phyloP scores from a whole-genome alignment of 2,113 vertebrate species.

The Cyanocitta stelleri region DNA sequence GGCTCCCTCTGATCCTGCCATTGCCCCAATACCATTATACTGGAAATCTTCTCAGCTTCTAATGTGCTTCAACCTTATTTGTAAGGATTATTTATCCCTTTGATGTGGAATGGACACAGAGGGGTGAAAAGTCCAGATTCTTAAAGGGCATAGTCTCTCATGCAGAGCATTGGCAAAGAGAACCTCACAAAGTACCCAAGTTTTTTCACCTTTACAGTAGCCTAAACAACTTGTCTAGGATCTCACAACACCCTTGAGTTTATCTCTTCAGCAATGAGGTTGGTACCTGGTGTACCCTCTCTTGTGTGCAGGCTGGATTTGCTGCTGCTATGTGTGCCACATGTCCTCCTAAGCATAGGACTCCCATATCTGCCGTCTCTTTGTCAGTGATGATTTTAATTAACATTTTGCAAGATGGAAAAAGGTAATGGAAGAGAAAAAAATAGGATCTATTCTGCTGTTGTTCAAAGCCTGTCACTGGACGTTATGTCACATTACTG shows the following conservation, averaged over 20 bases:
- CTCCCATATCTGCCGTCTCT: background rate
- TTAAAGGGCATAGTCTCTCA: background rate
- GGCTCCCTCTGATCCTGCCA: background rate
- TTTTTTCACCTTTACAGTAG: background rate
- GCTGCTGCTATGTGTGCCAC: background rate
- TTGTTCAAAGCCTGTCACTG: slow-evolving; percentile 8
- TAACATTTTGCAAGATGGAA: background rate
- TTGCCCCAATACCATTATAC: background rate
- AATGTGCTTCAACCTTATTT: background rate
- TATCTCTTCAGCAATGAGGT: background rate
- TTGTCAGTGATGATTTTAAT: slow-evolving; percentile 6
- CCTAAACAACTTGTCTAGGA: background rate
- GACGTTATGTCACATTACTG: slow-evolving; percentile 36
- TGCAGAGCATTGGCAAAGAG: background rate
- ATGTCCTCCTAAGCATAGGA: background rate
- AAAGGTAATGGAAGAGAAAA: background rate
- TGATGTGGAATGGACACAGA: background rate
- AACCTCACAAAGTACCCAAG: background rate
- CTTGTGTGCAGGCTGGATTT: background rate
- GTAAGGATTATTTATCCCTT: background rate
- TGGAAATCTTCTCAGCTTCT: background rate
- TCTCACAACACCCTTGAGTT: background rate
- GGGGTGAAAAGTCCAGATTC: background rate
- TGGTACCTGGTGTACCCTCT: background rate
- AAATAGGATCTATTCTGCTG: background rate